Percentiles rank a stretch among this genome's conserved stretches.
These are phyloP conservation scores for Alitta virens DNA, from an alignment of 2,888 invertebrate species.

Conservation along the genomic window DNA sequence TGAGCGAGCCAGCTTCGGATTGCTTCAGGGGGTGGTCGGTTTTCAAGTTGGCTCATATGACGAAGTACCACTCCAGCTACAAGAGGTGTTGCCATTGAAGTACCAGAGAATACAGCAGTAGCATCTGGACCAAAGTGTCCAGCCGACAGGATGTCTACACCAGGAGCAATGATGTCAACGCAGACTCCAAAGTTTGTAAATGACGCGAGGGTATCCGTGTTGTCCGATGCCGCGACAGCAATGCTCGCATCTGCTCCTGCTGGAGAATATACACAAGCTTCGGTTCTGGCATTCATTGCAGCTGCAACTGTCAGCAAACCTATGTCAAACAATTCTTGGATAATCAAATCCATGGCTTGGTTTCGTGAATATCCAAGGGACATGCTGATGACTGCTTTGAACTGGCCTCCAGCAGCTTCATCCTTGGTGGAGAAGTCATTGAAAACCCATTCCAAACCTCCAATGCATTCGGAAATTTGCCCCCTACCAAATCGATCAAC, in stretches of 20 bases:
- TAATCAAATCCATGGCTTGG: neutral
- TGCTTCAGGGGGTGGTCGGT: too few relatives aligned
- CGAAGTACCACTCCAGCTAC: slow-evolving; percentile 17
- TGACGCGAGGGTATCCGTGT: neutral
- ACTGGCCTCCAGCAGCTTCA: neutral
- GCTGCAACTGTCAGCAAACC: slow-evolving; percentile 4
- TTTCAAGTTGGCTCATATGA: slow-evolving; percentile 5
- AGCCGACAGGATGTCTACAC: slow-evolving; percentile 11
- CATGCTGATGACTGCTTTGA: slow-evolving; percentile 8
- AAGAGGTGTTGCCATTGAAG: slow-evolving; percentile 22
- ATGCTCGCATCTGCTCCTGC: neutral
- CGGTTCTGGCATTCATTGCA: slow-evolving; percentile 4
- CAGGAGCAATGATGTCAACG: slow-evolving; percentile 23
- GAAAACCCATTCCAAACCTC: slow-evolving; percentile 6
- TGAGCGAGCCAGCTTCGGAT: too few relatives aligned
- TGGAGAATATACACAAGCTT: slow-evolving; percentile 5
- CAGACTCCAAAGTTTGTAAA: slow-evolving; percentile 20
- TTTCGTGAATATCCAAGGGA: slow-evolving; percentile 1
- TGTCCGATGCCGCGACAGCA: slow-evolving; percentile 14
- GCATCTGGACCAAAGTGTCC: neutral
- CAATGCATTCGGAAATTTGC: neutral
- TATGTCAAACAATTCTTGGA: neutral
- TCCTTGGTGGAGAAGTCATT: slow-evolving; percentile 1
- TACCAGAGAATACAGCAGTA: slow-evolving; percentile 4
- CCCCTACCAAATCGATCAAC: neutral